Base-by-base conservation (phyloP, 2,113 vertebrate genomes). In the Fulmarus glacialis region DNA sequence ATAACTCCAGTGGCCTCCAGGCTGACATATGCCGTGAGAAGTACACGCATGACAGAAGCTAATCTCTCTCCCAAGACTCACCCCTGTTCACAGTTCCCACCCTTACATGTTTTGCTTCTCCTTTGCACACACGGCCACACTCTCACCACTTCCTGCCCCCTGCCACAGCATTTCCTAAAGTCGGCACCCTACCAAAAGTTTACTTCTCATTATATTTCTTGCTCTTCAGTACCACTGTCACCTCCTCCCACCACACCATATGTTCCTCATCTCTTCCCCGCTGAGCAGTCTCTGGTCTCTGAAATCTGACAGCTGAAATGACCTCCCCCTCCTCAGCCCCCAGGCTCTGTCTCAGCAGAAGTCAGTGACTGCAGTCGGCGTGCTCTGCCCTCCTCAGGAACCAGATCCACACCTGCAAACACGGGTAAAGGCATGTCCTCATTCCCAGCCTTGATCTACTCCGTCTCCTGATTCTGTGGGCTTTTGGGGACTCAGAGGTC, bases 171-270 rank as follows among this genome's bases (percentile, higher is more conserved):
- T 15, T 45, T 87, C 77, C 73, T 68, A 2, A 72, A 67, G 86
- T 64, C 48, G 0, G 22, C 70, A 79, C 62, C 62, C 70, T 80
- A 93, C 66, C 77, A 87, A 82, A 92, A 64, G 24, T 84, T 96
- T 62, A 2, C 48, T 91, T 87, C 92, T 95, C 70, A 3, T 83
- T 84, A 32, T 23, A 78, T 71, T 89, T 75, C 80, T 56, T 78
- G 68, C 70, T 95, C 42, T 91, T 92, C 78, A 9, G 58, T 60
- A 58, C 70, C 52, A 50, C 84, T 95, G 81, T 93, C 94, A 94
- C 85, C 85, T 88, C 82, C 84, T 93, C 93, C 89, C 89, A 93
- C 94, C 42, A 56, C 64, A 89, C 82, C 97, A 88, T 96, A 94
- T 97, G 96, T 75, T 96, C 45, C 70, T 93, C 34, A 40, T 88